Conservation (phyloP, 2,888 invertebrate genomes). For the Eucriotettix oculatus region DNA sequence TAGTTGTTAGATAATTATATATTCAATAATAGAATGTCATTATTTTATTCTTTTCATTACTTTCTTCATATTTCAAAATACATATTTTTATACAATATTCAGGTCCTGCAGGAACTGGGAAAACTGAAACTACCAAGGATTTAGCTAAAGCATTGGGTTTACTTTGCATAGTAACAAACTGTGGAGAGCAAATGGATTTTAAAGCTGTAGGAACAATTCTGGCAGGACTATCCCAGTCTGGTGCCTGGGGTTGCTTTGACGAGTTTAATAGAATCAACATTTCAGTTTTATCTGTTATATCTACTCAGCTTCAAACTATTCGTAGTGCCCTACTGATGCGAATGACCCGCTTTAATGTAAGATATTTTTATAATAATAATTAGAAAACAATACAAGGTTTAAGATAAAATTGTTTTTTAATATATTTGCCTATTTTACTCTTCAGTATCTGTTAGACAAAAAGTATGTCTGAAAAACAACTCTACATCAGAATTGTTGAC, state of each 20-base stretch:
- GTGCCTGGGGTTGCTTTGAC: slow-evolving; percentile 93
- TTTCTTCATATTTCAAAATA: too few species aligned
- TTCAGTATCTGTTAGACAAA: too few species aligned
- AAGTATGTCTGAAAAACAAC: too few species aligned
- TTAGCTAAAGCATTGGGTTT: slow-evolving; percentile 76
- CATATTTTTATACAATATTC: too few species aligned
- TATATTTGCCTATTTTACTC: too few species aligned
- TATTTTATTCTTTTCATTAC: too few species aligned
- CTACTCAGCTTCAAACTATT: slow-evolving; percentile 79
- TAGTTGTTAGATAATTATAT: too few species aligned
- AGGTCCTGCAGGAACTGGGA: slow-evolving; percentile 69
- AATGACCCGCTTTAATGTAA: slow-evolving; percentile 55
- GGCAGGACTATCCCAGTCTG: slow-evolving; percentile 65
- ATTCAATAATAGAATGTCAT: background rate
- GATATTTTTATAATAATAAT: slow-evolving; percentile 22
- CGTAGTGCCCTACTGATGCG: slow-evolving; percentile 64
- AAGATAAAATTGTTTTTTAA: background rate
- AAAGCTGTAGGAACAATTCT: slow-evolving; percentile 63
- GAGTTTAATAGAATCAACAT: slow-evolving; percentile 89
- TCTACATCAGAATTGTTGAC: too few species aligned
- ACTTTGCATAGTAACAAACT: slow-evolving; percentile 74
- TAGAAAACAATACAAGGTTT: background rate
- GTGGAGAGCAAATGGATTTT: slow-evolving; percentile 81
- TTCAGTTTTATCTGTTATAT: slow-evolving; percentile 83
- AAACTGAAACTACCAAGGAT: slow-evolving; percentile 86